Percentiles rank a stretch among this genome's conserved stretches.
Conservation (phyloP, 2,113 vertebrate species). For the Bos indicus region DNA sequence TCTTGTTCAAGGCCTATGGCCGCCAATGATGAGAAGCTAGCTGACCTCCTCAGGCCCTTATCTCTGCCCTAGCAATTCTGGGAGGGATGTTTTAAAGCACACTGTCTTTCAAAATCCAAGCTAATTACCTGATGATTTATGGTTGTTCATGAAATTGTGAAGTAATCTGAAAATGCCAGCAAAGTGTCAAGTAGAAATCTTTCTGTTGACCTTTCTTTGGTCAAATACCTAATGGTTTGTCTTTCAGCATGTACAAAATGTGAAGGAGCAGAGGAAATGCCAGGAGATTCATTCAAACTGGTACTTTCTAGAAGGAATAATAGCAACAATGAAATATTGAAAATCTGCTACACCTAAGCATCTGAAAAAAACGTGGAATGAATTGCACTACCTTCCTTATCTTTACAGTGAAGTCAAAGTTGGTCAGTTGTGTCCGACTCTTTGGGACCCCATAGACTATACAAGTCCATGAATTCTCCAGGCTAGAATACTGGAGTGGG, state of each 20-base stretch:
- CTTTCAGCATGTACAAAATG: not conserved
- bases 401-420: not conserved
- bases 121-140: not conserved
- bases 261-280: not conserved
- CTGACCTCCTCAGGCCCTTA: not conserved
- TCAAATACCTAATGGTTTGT: not conserved
- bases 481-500: not conserved
- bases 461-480: not conserved
- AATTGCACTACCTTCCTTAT: not conserved
- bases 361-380: not conserved
- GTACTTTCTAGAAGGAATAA: not conserved
- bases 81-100: not conserved
- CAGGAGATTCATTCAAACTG: not conserved
- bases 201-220: conserved; percentile 1
- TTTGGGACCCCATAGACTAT: not conserved
- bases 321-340: not conserved
- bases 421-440: not conserved
- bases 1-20: not conserved
- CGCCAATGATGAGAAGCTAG: not conserved
- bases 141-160: not conserved
- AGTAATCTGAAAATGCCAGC: not conserved
- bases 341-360: not conserved
- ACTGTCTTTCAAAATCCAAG: not conserved
- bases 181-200: not conserved
- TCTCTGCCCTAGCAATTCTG: not conserved